These are phyloP conservation scores for Spodoptera frugiperda DNA, from an alignment of 1,140 invertebrate species.

Conservation along the genomic window DNA sequence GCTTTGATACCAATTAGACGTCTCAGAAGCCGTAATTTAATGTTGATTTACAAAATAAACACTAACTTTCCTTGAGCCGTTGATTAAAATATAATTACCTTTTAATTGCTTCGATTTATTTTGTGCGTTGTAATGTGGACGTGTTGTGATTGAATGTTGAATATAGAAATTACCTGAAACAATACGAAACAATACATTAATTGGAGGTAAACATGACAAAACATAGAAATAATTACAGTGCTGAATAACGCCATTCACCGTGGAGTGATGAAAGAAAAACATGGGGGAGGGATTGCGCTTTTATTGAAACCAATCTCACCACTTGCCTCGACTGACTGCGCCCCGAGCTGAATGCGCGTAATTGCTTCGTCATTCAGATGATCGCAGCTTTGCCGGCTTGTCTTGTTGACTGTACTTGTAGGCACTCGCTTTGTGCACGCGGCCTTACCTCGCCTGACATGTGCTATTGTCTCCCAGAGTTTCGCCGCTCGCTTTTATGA, in stretches of 20 bases:
- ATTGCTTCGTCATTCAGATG: conserved; percentile 84
- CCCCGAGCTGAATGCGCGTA: conserved; percentile 80
- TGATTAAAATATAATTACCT: conserved; percentile 12
- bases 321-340: conserved; percentile 82
- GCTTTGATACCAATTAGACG: conserved; percentile 17
- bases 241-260: conserved; percentile 80
- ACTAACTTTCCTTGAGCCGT: background rate
- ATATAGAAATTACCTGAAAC: conserved; percentile 61
- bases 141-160: conserved; percentile 14
- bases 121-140: background rate
- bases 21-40: conserved; percentile 18
- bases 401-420: conserved; percentile 82
- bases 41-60: conserved; percentile 11
- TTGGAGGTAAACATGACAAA: conserved; percentile 59
- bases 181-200: conserved; percentile 57
- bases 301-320: conserved; percentile 85
- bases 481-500: conserved; percentile 74
- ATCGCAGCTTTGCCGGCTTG: conserved; percentile 78
- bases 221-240: conserved; percentile 51
- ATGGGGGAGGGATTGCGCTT: conserved; percentile 80
- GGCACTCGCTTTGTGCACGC: conserved; percentile 79
- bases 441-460: conserved; percentile 76
- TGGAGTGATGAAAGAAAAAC: conserved; percentile 85
- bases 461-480: conserved; percentile 75
- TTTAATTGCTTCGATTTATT: background rate